A percentile compares a stretch with the other conserved stretches of the same genome.
These are phyloP conservation scores for Cariama cristata DNA, from an alignment of 2,113 vertebrate genomes.

Conservation along the genomic window DNA sequence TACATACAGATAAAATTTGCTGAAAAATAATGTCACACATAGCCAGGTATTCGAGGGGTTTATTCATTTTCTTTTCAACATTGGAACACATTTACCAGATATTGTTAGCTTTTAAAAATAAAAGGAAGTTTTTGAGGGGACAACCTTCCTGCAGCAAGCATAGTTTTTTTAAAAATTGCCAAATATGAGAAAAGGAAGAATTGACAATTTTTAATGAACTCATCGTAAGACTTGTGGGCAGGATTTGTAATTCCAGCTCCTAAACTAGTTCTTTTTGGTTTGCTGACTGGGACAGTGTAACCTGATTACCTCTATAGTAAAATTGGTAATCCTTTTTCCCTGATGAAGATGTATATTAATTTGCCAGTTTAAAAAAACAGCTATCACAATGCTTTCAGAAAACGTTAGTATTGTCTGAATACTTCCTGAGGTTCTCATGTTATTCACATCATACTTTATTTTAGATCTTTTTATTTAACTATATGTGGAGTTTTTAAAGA, in stretches of 20 bases:
- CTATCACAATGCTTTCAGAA: not conserved
- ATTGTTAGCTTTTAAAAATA: not conserved
- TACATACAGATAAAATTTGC: not conserved
- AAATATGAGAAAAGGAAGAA: not conserved
- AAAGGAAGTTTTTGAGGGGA: not conserved
- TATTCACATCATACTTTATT: not conserved
- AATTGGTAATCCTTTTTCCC: not conserved
- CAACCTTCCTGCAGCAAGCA: not conserved
- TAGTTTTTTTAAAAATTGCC: not conserved
- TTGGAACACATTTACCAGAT: not conserved
- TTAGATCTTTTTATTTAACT: not conserved
- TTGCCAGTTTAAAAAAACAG: not conserved
- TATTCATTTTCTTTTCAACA: not conserved
- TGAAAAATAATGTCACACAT: not conserved
- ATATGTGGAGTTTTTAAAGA: not conserved
- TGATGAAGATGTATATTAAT: not conserved
- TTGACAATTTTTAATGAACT: not conserved
- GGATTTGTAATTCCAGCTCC: not conserved
- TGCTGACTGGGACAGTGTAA: not conserved
- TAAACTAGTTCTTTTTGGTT: not conserved
- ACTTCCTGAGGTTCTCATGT: not conserved
- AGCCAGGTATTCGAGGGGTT: not conserved
- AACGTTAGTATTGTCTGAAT: not conserved
- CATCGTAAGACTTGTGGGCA: not conserved
- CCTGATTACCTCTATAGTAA: not conserved